Evolutionary conservation across 2,888 invertebrate genomes (phyloP).

Genomic region (Cataglyphis altisquamis): DNA sequence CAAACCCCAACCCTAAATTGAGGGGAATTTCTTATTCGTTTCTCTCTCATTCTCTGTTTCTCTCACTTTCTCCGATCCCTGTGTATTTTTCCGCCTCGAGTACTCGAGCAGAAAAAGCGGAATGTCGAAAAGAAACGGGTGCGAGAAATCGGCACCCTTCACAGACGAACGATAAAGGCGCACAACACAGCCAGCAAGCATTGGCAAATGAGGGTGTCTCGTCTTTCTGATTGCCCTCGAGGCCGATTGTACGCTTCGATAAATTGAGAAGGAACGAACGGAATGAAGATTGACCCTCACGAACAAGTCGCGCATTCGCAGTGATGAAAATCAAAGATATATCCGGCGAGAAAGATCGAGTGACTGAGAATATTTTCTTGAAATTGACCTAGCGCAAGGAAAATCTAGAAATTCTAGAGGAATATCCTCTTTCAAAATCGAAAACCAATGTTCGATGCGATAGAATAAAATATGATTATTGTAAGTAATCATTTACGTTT

Average conservation of each 20-base stretch:
- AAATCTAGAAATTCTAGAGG: conserved; percentile 8
- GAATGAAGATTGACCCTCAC: conserved; percentile 45
- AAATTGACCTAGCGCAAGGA: conserved; percentile 58
- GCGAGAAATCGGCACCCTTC: conserved; percentile 59
- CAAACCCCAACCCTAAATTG: conserved; percentile 60
- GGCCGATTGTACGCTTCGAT: conserved; percentile 48
- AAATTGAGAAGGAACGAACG: conserved; percentile 38
- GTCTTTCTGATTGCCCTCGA: conserved; percentile 74
- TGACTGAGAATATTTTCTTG: conserved; percentile 15
- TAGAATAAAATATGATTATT: neutral
- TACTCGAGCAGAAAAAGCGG: conserved; percentile 60
- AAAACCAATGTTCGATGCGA: neutral
- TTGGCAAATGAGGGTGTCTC: conserved; percentile 75
- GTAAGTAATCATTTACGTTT: neutral
- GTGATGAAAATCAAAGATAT: conserved; percentile 61
- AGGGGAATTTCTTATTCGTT: conserved; percentile 31
- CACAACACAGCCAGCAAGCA: conserved; percentile 64
- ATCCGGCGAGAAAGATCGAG: neutral
- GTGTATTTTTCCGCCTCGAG: conserved; percentile 66
- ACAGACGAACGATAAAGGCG: conserved; percentile 73
- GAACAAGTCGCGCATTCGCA: conserved; percentile 28
- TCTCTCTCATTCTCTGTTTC: conserved; percentile 13
- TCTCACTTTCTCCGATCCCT: conserved; percentile 52
- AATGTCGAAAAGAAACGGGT: conserved; percentile 48
- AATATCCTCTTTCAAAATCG: conserved; percentile 16